These are phyloP conservation scores for Nephrotoma guestfalica DNA, from an alignment of 2,888 invertebrate species.

Conservation along the genomic window DNA sequence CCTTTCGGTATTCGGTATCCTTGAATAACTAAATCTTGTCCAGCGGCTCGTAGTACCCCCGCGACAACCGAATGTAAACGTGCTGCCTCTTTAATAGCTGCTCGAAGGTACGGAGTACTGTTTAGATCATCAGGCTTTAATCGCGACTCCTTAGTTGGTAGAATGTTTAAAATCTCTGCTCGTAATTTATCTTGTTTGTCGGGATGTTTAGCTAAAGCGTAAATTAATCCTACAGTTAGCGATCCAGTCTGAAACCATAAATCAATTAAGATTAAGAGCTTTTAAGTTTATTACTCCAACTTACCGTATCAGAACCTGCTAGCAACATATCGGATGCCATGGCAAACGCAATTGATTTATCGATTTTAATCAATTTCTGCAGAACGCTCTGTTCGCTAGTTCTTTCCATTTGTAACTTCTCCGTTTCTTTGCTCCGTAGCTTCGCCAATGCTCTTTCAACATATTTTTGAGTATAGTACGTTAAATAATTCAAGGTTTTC, in stretches of 20 bases:
- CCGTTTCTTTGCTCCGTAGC: not conserved
- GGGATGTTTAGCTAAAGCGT: constrained; percentile 45
- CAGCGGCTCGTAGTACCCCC: constrained; percentile 39
- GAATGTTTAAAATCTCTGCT: constrained; percentile 36
- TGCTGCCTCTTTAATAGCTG: constrained; percentile 55
- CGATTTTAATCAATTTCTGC: constrained; percentile 45
- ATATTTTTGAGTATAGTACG: constrained; percentile 17
- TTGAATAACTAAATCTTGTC: constrained; percentile 39
- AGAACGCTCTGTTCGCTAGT: constrained; percentile 42
- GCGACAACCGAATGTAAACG: constrained; percentile 42
- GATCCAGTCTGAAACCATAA: constrained; percentile 30
- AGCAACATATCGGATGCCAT: constrained; percentile 56
- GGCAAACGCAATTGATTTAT: constrained; percentile 44
- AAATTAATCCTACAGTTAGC: constrained; percentile 35
- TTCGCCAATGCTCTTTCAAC: constrained; percentile 9
- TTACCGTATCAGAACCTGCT: constrained; percentile 58
- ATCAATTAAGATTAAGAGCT: not conserved
- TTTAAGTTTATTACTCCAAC: constrained; percentile 13
- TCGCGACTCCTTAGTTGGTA: constrained; percentile 25
- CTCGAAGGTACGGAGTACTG: constrained; percentile 43
- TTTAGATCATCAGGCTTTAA: constrained; percentile 31
- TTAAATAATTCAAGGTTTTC: constrained; percentile 18
- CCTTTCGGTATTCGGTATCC: constrained; percentile 45
- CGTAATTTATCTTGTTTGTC: constrained; percentile 48
- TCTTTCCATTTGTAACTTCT: constrained; percentile 15